These are phyloP conservation scores for Teleiodes luculella DNA, from an alignment of 2,888 invertebrate species.

Conservation along the genomic window DNA sequence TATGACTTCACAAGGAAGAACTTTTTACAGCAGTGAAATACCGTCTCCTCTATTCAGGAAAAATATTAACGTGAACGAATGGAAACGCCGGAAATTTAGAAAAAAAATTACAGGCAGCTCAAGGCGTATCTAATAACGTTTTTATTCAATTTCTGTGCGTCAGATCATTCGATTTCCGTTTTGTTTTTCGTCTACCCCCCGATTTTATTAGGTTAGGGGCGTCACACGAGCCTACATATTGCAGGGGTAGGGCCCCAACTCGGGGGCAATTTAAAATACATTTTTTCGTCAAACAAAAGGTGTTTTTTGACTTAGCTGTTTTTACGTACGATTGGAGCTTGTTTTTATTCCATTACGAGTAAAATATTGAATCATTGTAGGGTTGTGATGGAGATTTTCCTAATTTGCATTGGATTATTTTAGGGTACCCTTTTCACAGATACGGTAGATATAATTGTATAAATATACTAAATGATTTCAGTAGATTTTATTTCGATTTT, in stretches of 20 bases:
- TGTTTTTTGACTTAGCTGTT: conserved; percentile 2
- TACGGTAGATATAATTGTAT: too few relatives aligned
- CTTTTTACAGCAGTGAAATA: too few relatives aligned
- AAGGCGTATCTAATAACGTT: conserved; percentile 19
- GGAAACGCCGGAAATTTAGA: background rate
- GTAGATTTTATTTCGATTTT: background rate
- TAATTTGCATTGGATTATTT: conserved; percentile 4
- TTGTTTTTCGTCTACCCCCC: conserved; percentile 20
- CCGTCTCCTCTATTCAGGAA: too few relatives aligned
- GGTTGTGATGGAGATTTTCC: background rate
- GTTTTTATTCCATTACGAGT: conserved; percentile 5
- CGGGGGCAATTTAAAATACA: conserved; percentile 7
- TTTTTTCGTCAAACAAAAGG: conserved; percentile 4
- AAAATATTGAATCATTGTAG: conserved; percentile 1
- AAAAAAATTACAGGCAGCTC: background rate
- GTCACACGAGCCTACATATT: conserved; percentile 3
- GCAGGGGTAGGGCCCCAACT: background rate
- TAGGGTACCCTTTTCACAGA: too few relatives aligned
- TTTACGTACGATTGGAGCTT: conserved; percentile 1
- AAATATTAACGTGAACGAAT: background rate
- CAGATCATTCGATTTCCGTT: conserved; percentile 23
- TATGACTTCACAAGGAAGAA: too few relatives aligned
- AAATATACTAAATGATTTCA: too few relatives aligned
- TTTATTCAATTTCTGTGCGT: background rate
- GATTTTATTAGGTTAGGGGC: conserved; percentile 8